Base-by-base conservation (phyloP, 2,888 invertebrate genomes). In the Odontothrips loti region DNA sequence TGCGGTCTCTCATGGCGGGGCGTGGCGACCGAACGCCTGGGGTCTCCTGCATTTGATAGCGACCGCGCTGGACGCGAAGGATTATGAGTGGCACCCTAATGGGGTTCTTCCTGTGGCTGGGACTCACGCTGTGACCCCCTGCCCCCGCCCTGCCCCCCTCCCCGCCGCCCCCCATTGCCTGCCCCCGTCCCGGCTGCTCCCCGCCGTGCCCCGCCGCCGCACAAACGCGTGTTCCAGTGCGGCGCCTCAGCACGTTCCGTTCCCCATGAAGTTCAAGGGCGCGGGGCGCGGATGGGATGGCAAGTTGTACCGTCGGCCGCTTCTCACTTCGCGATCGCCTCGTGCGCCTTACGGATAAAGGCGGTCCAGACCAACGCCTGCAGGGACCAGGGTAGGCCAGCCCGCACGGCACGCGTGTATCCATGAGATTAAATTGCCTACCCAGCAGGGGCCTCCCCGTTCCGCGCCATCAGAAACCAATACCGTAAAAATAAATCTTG, bases 181-280 rank as follows among this genome's bases (percentile, higher is more conserved):
- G 27, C 78, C 78, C 79, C 79, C 80, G 81, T 78, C 78, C 81
- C 80, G 82, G 47, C 79, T 27, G 12, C 80, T 20, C 81, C 79
- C 79, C 82, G 82, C 51, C 80, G 10, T 12, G 79, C 82, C 81
- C 80, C 82, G 80, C 81, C 82, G 17, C 34, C 68, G 68, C 23
- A 58, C 15, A 58, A 58, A 17, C 58, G 17, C n/a, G 58, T 1
- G 58, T 20, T 58, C 58, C 58, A 51, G 51, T 43, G 34, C 34
- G 34, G 34, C 34, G 34, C 34, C 34, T 43, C 34, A 6, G 34
- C 34, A 43, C 34, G 34, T 43, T 43, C 34, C 34, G 34, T 43
- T 6, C 34, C 34, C 34, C 34, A 6, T 43, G 34, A 43, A 43
- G 34, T 43, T 43, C 34, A 43, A 43, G 34, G 58, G 58, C 58